phyloP scores from a whole-genome alignment of 2,797 vertebrate genomes.

The Brotula barbata region DNA sequence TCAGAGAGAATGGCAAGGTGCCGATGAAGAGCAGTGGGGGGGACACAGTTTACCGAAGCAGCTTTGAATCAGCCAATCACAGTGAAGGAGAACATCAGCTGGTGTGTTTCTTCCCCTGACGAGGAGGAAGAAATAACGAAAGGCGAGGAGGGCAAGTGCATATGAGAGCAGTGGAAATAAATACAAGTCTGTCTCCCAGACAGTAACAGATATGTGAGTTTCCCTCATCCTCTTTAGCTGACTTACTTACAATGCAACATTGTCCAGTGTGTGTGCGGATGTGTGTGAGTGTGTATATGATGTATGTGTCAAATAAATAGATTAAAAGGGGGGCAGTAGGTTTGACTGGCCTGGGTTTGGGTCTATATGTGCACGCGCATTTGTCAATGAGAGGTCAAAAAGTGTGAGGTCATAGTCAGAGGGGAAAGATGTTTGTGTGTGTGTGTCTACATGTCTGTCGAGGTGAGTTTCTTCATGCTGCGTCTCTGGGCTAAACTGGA shows the following conservation, averaged over 20 bases:
- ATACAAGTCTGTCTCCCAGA: constrained; percentile 75
- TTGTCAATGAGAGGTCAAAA: constrained; percentile 35
- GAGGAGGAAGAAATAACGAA: constrained; percentile 69
- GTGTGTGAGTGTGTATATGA: constrained; percentile 38
- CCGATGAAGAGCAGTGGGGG: constrained; percentile 67
- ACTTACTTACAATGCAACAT: constrained; percentile 46
- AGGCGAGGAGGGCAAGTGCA: constrained; percentile 76
- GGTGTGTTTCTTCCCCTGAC: constrained; percentile 73
- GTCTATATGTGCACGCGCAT: constrained; percentile 27
- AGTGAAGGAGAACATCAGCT: constrained; percentile 83
- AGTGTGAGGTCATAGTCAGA: constrained; percentile 56
- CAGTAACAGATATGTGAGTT: constrained; percentile 70
- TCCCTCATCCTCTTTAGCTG: constrained; percentile 55
- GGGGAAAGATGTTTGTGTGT: constrained; percentile 25
- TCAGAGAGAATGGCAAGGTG: constrained; percentile 29
- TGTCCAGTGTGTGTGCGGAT: constrained; percentile 47
- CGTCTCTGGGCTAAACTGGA: constrained; percentile 95
- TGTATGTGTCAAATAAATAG: constrained; percentile 68
- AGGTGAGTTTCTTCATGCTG: constrained; percentile 97
- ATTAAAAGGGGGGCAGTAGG: constrained; percentile 57
- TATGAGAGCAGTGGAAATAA: constrained; percentile 77
- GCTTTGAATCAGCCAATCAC: constrained; percentile 82
- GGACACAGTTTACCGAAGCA: constrained; percentile 78
- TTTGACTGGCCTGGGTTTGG: constrained; percentile 66
- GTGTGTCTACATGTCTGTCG: constrained; percentile 90